phyloP scores from a whole-genome alignment of 2,888 invertebrate genomes.

The Cephus pulcher region DNA sequence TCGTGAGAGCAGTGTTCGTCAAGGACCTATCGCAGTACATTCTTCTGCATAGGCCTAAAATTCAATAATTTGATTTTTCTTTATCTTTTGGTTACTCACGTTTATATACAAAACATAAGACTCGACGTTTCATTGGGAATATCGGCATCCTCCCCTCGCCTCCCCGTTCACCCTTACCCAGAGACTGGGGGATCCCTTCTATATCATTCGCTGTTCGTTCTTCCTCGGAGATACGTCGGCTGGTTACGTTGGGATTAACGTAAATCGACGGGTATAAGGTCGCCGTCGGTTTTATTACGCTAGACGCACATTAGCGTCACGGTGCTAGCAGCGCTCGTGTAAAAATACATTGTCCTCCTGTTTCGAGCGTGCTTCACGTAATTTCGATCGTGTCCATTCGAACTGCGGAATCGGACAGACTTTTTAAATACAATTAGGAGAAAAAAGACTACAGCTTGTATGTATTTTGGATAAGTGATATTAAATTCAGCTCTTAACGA shows the following conservation, averaged over 20 bases:
- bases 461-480: not conserved
- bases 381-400: not conserved
- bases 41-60: not conserved
- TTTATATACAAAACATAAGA: not conserved
- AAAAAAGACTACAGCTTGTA: not conserved
- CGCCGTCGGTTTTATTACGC: not conserved
- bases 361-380: not conserved
- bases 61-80: not conserved
- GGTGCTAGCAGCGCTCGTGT: slow-evolving; percentile 2
- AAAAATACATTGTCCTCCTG: slow-evolving; percentile 5
- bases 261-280: not conserved
- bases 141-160: not conserved
- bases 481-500: not conserved
- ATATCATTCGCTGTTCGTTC: not conserved
- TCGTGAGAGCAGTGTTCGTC: not conserved
- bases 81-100: not conserved
- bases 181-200: not conserved
- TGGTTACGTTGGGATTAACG: not conserved
- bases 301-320: not conserved
- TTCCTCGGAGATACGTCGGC: not conserved
- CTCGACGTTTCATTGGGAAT: not conserved
- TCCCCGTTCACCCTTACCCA: not conserved
- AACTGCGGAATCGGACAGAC: not conserved
- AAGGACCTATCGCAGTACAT: not conserved
- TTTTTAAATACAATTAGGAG: not conserved